Conservation (phyloP, 2,888 invertebrate species). For the Mongoloraphidia duomilia region DNA sequence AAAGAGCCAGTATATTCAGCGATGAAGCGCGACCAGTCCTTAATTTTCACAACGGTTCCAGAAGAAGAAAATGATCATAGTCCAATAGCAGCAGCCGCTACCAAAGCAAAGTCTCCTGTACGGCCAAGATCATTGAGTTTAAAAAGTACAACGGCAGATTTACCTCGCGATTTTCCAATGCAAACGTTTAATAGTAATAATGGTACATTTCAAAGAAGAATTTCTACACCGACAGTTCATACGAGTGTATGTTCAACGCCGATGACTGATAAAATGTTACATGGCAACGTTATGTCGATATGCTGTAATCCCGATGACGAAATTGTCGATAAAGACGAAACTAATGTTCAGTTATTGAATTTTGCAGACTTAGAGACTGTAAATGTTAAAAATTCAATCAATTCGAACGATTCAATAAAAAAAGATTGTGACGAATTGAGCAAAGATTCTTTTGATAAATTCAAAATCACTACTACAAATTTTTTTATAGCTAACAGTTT, state of each 20-base stretch:
- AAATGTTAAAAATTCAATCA: conserved; percentile 16
- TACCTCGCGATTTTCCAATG: conserved; percentile 4
- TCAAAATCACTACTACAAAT: conserved; percentile 19
- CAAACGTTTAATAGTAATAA: conserved; percentile 9
- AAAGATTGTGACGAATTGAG: conserved; percentile 3
- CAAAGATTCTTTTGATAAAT: conserved; percentile 26
- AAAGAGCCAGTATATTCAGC: conserved; percentile 37
- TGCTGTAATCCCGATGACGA: conserved; percentile 46
- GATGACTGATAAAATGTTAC: conserved; percentile 60
- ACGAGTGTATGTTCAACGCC: conserved; percentile 69
- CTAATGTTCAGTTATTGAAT: conserved; percentile 11
- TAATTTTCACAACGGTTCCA: conserved; percentile 70
- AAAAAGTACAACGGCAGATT: conserved; percentile 23
- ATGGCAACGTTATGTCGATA: conserved; percentile 58
- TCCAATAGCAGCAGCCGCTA: conserved; percentile 4
- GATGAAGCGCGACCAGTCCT: conserved; percentile 65
- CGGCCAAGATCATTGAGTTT: conserved; percentile 29
- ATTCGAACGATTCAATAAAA: conserved; percentile 12
- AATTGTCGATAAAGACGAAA: conserved; percentile 11
- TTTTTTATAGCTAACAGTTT: conserved; percentile 13
- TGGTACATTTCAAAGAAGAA: conserved; percentile 6
- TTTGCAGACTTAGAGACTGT: conserved; percentile 6
- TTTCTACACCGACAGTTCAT: conserved; percentile 42
- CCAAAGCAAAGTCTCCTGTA: conserved; percentile 13
- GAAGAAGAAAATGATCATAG: conserved; percentile 46